Conservation (phyloP, 1,140 invertebrate species). For the Drosophila willistoni region DNA sequence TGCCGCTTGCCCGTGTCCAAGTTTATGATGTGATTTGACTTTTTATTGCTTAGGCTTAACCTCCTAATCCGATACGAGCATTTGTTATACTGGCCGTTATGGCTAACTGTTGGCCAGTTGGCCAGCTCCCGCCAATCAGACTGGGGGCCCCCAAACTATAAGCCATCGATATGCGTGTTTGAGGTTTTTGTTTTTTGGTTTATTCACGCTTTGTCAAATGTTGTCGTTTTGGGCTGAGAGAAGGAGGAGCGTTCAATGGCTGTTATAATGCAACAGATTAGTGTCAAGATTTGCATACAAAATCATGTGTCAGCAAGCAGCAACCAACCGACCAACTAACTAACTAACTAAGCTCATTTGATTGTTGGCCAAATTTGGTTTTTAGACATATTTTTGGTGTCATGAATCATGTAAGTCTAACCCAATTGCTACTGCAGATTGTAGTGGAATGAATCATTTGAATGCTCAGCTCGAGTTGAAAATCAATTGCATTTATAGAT, state of each 20-base stretch:
- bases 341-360: constrained; percentile 34
- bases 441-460: constrained; percentile 46
- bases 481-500: constrained; percentile 27
- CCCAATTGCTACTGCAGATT: constrained; percentile 3
- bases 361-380: constrained; percentile 61
- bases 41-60: constrained; percentile 68
- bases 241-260: constrained; percentile 56
- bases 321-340: constrained; percentile 47
- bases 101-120: not conserved
- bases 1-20: constrained; percentile 45
- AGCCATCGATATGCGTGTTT: constrained; percentile 20
- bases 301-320: constrained; percentile 65
- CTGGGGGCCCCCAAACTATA: not conserved
- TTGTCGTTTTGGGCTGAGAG: constrained; percentile 23
- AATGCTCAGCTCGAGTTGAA: not conserved
- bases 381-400: constrained; percentile 21
- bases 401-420: constrained; percentile 57
- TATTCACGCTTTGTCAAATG: constrained; percentile 74
- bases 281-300: constrained; percentile 82
- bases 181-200: constrained; percentile 10
- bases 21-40: constrained; percentile 60
- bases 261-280: constrained; percentile 62
- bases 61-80: constrained; percentile 53
- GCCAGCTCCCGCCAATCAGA: constrained; percentile 48
- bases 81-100: constrained; percentile 26